Evolutionary conservation across 2,797 vertebrate genomes (phyloP), one percentile per base, ranked within the genome.

Genomic region (Neostethus bicornis): DNA sequence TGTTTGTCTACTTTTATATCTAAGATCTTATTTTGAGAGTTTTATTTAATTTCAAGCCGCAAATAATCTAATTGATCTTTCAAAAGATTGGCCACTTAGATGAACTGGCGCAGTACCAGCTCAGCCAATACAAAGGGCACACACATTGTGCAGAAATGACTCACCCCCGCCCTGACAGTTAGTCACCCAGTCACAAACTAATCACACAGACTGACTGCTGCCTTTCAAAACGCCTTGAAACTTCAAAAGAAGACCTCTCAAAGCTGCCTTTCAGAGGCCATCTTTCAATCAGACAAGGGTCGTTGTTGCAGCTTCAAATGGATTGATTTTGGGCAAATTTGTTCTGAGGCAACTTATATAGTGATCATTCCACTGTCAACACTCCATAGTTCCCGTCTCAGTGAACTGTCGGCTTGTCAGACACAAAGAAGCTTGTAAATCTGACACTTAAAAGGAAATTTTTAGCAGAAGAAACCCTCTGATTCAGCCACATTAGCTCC

Each of bases 291-390:
- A 64, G 55, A 70, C 5, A 52, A 66, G 51, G 72, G 65, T 53
- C 23, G 6, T 37, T 5, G 65, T 7, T 55, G 66, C 57, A 1
- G 32, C 64, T 1, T n/a, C 77, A 64, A 80, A 83, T 77, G 66
- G 69, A 55, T 32, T 50, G 65, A 74, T 71, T 70, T 10, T 75
- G 41, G 57, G 70, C 38, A 19, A 75, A 71, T 26, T 64, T 65
- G 74, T 66, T 73, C 66, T 0, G 50, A 76, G 73, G 72, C 77
- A 4, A 66, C 67, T 65, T 9, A 50, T 46, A 78, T 81, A 77
- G 73, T 75, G 63, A 73, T 83, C 78, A 79, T 80, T 75, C 72
- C 58, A 58, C 61, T 71, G 82, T 85, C 80, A 73, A 79, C 83
- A 57, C 61, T 43, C 21, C 1, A 10, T 11, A 7, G 54, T 17